Evolutionary conservation across 2,797 vertebrate species (phyloP).

Genomic region (Agapornis canus): DNA sequence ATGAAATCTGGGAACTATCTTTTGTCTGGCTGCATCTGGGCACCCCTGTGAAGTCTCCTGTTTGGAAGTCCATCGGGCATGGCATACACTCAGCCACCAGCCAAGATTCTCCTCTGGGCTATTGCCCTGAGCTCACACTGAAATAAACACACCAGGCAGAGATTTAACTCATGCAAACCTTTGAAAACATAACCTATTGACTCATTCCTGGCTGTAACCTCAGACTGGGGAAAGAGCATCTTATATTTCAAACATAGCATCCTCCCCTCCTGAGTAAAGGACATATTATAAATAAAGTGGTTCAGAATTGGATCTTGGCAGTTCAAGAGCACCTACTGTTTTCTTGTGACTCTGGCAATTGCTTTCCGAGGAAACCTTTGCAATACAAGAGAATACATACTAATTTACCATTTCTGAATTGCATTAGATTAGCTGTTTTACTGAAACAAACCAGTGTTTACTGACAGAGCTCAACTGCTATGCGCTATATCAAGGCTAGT

Average conservation of each 20-base stretch:
- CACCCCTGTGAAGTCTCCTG: not conserved
- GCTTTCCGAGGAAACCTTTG: slow-evolving; percentile 53
- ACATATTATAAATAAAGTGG: not conserved
- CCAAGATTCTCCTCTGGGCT: not conserved
- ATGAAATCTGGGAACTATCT: not conserved
- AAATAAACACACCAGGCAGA: not conserved
- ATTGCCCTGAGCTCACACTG: not conserved
- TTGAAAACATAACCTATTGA: not conserved
- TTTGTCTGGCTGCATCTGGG: not conserved
- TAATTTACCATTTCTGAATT: slow-evolving; percentile 33
- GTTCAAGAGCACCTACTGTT: not conserved
- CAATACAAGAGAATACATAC: slow-evolving; percentile 25
- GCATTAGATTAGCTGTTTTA: slow-evolving; percentile 32
- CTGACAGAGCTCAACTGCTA: slow-evolving; percentile 22
- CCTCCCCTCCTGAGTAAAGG: not conserved
- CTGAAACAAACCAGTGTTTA: slow-evolving; percentile 36
- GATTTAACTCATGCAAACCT: not conserved
- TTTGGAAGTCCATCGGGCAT: not conserved
- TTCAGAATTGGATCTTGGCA: not conserved
- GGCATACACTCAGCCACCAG: not conserved
- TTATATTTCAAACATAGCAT: not conserved
- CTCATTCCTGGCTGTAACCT: not conserved
- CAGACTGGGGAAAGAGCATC: not conserved
- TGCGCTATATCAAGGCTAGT: slow-evolving; percentile 12
- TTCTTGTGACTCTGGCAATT: slow-evolving; percentile 54